Evolutionary conservation across 1,140 invertebrate species (phyloP), one percentile per base, ranked within the genome.

Genomic region (Lamellibrachia luymesi): DNA sequence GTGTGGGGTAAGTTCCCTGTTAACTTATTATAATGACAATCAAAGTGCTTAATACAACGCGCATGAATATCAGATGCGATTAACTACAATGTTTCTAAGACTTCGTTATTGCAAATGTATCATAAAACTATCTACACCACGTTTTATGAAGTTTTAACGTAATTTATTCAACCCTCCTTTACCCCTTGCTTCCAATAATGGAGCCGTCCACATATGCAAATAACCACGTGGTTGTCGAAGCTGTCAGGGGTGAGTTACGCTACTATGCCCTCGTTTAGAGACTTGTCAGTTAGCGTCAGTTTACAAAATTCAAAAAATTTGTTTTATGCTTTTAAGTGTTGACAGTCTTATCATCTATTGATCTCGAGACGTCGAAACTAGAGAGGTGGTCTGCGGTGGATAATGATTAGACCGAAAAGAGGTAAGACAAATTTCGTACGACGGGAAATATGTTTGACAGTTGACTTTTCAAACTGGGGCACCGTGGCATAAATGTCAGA

Each of bases 371-470:
- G 4, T 80, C 5, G 25, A 80, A 80, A 80, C 17, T 80, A 80
- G 25, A 22, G 6, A 80, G 64, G 64, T 80, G 64, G 64, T 80
- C 64, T 80, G 13, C 64, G 64, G 64, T 22, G 64, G 90, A 91
- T 50, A n/a, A 91, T 91, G 90, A 91, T 91, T 51, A 91, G 90
- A 91, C 90, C 90, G 90, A 91, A 91, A 91, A 10, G 90, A 91
- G 90, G 90, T 91, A 91, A 91, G 90, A 91, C 38, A 49, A 49
- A 51, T 91, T 91, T 91, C 90, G 50, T 51, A 25, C 50, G 13
- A 91, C 90, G 50, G 2, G 90, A 91, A 91, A 38, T 91, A 91
- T 91, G 90, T 91, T 91, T 91, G 90, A 91, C 90, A 91, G 38
- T 91, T 91, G 90, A 91, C 90, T 50, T 91, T 91, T 91, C 38